Evolutionary conservation across 2,797 vertebrate genomes (phyloP).

Genomic region (Typhlichthys eigenmanni): DNA sequence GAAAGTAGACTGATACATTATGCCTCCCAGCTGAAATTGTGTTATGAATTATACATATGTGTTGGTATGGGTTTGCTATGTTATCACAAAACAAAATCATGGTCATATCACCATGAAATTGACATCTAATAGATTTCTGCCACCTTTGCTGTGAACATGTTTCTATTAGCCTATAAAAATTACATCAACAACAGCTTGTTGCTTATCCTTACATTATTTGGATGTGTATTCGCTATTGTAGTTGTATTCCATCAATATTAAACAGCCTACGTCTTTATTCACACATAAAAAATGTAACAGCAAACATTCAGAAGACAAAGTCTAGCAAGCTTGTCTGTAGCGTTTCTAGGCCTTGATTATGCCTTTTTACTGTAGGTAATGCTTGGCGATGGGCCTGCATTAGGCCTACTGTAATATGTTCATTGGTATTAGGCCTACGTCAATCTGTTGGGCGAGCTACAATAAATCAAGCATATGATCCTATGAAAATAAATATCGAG

Average conservation of each 20-base stretch:
- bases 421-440: conserved; percentile 14
- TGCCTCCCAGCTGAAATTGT: no score
- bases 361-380: background rate
- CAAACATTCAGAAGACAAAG: conserved; percentile 65
- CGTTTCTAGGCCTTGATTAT: conserved; percentile 35
- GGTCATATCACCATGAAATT: no score
- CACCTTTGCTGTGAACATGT: background rate
- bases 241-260: conserved; percentile 49
- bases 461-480: conserved; percentile 13
- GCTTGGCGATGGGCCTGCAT: conserved; percentile 33
- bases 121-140: background rate
- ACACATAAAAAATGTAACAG: conserved; percentile 66
- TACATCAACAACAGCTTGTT: background rate
- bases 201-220: background rate
- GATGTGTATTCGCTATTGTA: conserved; percentile 16
- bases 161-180: background rate
- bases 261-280: conserved; percentile 70
- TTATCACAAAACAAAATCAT: no score
- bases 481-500: background rate
- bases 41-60: no score
- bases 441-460: conserved; percentile 33
- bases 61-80: no score
- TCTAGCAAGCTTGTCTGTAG: conserved; percentile 56
- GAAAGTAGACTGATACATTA: no score
- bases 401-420: conserved; percentile 10